These are phyloP conservation scores for Florisuga fusca DNA, from an alignment of 2,797 vertebrate genomes.

Conservation along the genomic window DNA sequence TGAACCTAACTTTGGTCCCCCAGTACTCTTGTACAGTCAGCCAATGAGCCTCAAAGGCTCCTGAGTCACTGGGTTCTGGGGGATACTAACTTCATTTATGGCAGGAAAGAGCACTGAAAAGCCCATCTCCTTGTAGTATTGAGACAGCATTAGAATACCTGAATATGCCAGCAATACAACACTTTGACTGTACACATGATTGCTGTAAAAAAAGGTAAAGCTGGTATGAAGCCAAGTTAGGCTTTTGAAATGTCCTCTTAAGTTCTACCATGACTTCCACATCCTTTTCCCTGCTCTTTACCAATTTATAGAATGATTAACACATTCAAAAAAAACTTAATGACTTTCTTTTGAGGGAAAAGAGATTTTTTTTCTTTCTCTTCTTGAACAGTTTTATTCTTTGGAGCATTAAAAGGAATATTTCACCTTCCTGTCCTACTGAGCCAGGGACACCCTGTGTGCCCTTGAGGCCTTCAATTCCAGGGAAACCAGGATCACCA, in stretches of 20 bases:
- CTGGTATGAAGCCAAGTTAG: background rate
- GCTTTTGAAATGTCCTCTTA: background rate
- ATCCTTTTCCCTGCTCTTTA: background rate
- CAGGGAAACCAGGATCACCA: slow-evolving; percentile 74
- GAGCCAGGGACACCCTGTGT: slow-evolving; percentile 82
- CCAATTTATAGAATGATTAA: background rate
- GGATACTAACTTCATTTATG: background rate
- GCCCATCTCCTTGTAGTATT: background rate
- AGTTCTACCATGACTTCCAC: background rate
- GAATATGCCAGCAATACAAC: background rate
- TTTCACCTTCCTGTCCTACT: slow-evolving; percentile 84
- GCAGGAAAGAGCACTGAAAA: background rate
- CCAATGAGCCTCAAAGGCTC: background rate
- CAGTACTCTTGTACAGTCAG: background rate
- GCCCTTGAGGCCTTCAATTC: slow-evolving; percentile 81
- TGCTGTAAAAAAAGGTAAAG: background rate
- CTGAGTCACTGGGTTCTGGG: background rate
- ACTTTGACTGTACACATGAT: background rate
- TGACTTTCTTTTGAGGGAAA: background rate
- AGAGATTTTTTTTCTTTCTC: background rate
- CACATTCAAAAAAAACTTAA: background rate
- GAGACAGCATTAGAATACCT: background rate
- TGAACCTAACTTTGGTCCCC: background rate
- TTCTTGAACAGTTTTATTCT: background rate
- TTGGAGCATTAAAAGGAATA: background rate